phyloP scores from a whole-genome alignment of 2,888 invertebrate species.

The Eupithecia dodoneata region DNA sequence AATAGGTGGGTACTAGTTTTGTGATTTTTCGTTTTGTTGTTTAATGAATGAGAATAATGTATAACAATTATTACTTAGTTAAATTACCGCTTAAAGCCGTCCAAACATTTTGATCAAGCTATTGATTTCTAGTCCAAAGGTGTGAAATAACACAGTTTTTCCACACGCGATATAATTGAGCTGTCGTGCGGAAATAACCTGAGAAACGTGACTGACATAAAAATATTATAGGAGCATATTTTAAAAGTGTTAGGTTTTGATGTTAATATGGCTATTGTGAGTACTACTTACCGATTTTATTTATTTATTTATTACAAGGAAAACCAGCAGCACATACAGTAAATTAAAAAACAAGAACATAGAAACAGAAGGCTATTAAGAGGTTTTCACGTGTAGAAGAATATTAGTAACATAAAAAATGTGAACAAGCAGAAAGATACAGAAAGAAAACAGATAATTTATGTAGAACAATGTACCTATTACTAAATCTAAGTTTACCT shows the following conservation, averaged over 20 bases:
- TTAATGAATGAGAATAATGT: no score
- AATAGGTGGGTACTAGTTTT: no score
- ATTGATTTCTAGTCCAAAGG: constrained; percentile 7
- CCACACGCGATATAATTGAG: constrained; percentile 21
- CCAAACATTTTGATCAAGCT: constrained; percentile 8
- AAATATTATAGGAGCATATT: not conserved
- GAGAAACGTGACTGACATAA: constrained; percentile 2
- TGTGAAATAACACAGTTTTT: constrained; percentile 25
- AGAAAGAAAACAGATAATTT: no score
- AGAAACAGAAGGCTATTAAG: no score
- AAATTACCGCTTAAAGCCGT: not conserved
- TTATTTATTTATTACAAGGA: no score
- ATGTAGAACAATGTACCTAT: not conserved
- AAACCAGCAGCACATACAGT: no score
- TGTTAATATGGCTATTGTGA: not conserved
- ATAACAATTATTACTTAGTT: not conserved
- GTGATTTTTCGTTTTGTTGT: no score
- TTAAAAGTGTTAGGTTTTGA: no score
- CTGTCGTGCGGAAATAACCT: constrained; percentile 22
- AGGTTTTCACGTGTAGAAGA: no score
- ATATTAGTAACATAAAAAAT: no score
- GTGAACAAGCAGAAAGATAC: no score
- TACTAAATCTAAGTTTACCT: not conserved
- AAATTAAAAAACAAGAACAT: no score
- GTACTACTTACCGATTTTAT: not conserved